phyloP scores from a whole-genome alignment of 2,888 invertebrate genomes.

The Pammene aurita region DNA sequence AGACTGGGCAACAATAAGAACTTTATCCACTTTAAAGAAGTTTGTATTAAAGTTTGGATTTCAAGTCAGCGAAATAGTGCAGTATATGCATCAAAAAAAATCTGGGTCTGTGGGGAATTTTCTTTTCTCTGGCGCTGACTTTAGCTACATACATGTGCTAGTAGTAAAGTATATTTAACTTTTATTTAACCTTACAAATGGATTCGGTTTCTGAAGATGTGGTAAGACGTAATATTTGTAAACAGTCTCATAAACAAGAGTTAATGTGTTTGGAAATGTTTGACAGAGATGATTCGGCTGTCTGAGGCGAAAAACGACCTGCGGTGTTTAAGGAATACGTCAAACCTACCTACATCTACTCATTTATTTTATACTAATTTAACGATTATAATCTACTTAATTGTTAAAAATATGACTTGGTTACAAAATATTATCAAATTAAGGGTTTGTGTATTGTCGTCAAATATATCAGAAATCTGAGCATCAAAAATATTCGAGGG shows the following conservation, averaged over 20 bases:
- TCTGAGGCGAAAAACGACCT: not conserved
- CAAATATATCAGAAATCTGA: too few relatives aligned
- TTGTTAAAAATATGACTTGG: too few relatives aligned
- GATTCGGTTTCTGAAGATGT: too few relatives aligned
- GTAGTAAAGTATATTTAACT: too few relatives aligned
- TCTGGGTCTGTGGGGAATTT: not conserved
- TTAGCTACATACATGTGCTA: too few relatives aligned
- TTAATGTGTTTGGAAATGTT: not conserved
- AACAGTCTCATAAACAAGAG: not conserved
- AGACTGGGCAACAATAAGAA: constrained; percentile 29
- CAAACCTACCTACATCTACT: too few relatives aligned
- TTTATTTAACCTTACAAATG: too few relatives aligned
- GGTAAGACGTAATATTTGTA: constrained; percentile 1
- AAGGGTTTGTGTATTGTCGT: too few relatives aligned
- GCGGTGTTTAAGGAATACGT: not conserved
- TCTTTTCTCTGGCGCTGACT: not conserved
- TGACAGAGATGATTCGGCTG: not conserved
- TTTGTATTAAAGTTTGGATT: constrained; percentile 1
- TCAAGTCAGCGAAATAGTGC: not conserved
- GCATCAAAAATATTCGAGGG: too few relatives aligned
- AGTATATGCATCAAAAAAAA: not conserved
- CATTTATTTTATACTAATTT: too few relatives aligned
- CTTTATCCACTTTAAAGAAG: constrained; percentile 23
- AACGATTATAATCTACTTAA: too few relatives aligned
- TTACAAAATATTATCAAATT: too few relatives aligned